phyloP scores from a whole-genome alignment of 2,888 invertebrate species.

The Apomyelois bistriatella region DNA sequence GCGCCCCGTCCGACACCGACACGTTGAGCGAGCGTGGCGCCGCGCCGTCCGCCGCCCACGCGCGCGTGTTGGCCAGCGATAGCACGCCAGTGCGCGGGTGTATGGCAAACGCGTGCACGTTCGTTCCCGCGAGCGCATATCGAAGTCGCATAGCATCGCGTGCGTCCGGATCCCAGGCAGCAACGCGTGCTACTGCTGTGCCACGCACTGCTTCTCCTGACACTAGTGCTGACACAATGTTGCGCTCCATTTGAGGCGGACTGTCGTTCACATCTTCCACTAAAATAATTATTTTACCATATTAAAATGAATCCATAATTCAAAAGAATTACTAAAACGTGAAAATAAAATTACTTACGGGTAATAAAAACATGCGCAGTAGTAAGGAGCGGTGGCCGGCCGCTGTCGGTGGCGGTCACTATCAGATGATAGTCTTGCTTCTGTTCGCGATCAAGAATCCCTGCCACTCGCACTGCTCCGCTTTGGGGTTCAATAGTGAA shows the following conservation, averaged over 20 bases:
- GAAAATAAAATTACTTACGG: constrained; percentile 61
- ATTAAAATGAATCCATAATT: not conserved
- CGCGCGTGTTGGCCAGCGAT: constrained; percentile 41
- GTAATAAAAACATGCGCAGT: constrained; percentile 91
- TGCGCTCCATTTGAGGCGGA: constrained; percentile 91
- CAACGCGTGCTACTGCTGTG: constrained; percentile 92
- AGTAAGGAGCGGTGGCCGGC: constrained; percentile 89
- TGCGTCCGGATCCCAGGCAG: constrained; percentile 93
- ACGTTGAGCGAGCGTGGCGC: constrained; percentile 86
- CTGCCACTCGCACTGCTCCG: constrained; percentile 87
- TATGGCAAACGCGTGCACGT: constrained; percentile 42
- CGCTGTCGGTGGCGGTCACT: constrained; percentile 90
- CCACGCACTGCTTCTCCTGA: constrained; percentile 91
- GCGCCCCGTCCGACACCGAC: constrained; percentile 97
- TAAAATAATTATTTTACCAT: constrained; percentile 34
- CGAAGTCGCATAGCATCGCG: constrained; percentile 86
- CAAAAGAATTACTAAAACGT: not conserved
- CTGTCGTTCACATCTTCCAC: constrained; percentile 96
- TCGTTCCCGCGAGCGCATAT: constrained; percentile 85
- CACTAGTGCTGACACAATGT: constrained; percentile 87
- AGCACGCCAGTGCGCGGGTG: constrained; percentile 56
- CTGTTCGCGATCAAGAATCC: constrained; percentile 90
- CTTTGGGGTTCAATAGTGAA: constrained; percentile 87
- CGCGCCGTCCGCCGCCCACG: constrained; percentile 84
- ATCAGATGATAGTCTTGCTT: constrained; percentile 87